Evolutionary conservation across 2,888 invertebrate species (phyloP), one percentile per base, ranked within the genome.

Genomic region (Malthinus flaveolus): DNA sequence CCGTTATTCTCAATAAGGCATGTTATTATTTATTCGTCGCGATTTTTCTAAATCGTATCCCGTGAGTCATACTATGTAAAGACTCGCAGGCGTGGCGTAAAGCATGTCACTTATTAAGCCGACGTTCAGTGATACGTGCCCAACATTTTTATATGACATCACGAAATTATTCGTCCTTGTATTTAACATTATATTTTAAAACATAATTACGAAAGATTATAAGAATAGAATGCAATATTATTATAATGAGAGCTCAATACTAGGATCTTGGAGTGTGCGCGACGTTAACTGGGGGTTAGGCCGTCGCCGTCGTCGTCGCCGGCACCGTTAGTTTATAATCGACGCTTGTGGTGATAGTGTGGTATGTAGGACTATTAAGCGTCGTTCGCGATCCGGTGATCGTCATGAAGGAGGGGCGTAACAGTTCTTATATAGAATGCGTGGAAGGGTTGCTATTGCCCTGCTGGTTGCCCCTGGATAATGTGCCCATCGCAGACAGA

Each of bases 371-470:
- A 46, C 46, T 53, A 53, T 42, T 57, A 47, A 57, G 56, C 55
- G 60, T 48, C 32, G 49, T 55, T 36, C 55, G 60, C 60, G 62
- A 59, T 44, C 51, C 57, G 60, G 56, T 49, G 53, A 63, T 61
- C 64, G 62, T 63, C 59, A 66, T 66, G 66, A 65, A 62, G 61
- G 65, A 64, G 59, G 63, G 60, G 57, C 62, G 54, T 59, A 63
- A 61, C 59, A 59, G 58, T 35, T 73, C 67, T 67, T 56, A 50
- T 11, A 67, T 72, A 15, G 68, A 70, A 46, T 99, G 98, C 82
- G 83, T 85, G 70, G 87, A 90, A 51, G 99, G 98, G 42, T 82
- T 98, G 61, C 73, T 97, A 66, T 80, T 99, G 53, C 94, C 96
- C 23, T 82, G 90, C 63, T 99, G 98, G 98, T 76, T 77, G 68